Evolutionary conservation across 1,140 invertebrate genomes (phyloP).

Genomic region (Rhopalosiphum padi): DNA sequence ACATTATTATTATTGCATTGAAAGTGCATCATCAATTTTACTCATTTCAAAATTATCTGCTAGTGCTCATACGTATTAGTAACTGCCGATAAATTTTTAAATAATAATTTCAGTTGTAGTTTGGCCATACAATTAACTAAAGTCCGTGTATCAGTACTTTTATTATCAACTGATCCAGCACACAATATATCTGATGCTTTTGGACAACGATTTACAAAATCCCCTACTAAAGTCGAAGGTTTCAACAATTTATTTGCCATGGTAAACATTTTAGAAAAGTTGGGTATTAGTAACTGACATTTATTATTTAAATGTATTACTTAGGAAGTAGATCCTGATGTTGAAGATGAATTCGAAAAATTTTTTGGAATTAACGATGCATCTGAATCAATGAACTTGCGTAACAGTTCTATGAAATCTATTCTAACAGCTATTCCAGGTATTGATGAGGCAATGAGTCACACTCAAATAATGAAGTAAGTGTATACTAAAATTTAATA

Average conservation of each 20-base stretch:
- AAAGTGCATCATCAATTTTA: not conserved
- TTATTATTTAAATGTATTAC: slow-evolving; percentile 2
- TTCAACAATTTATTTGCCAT: slow-evolving; percentile 97
- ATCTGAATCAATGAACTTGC: slow-evolving; percentile 75
- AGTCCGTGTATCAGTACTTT: slow-evolving; percentile 92
- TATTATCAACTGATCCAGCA: slow-evolving; percentile 99
- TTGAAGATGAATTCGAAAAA: slow-evolving; percentile 92
- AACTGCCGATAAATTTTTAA: not conserved
- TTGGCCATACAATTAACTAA: slow-evolving; percentile 93
- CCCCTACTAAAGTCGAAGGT: slow-evolving; percentile 87
- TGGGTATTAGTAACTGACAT: not conserved
- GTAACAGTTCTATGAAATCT: slow-evolving; percentile 91
- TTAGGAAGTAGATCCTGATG: slow-evolving; percentile 94
- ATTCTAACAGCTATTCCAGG: slow-evolving; percentile 95
- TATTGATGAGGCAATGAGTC: slow-evolving; percentile 99
- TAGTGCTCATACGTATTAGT: not conserved
- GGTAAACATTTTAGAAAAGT: slow-evolving; percentile 66
- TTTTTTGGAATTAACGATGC: slow-evolving; percentile 85
- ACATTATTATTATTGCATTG: not conserved
- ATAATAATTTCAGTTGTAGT: slow-evolving; percentile 81
- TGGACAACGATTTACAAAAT: slow-evolving; percentile 94
- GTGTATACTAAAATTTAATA: slow-evolving; percentile 60
- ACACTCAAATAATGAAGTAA: slow-evolving; percentile 98
- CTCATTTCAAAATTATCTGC: not conserved
- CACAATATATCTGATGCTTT: slow-evolving; percentile 99